A percentile compares a stretch with the other conserved stretches of the same genome.
Evolutionary conservation across 2,888 invertebrate genomes (phyloP).

Genomic region (Meiosimyza platycephala): DNA sequence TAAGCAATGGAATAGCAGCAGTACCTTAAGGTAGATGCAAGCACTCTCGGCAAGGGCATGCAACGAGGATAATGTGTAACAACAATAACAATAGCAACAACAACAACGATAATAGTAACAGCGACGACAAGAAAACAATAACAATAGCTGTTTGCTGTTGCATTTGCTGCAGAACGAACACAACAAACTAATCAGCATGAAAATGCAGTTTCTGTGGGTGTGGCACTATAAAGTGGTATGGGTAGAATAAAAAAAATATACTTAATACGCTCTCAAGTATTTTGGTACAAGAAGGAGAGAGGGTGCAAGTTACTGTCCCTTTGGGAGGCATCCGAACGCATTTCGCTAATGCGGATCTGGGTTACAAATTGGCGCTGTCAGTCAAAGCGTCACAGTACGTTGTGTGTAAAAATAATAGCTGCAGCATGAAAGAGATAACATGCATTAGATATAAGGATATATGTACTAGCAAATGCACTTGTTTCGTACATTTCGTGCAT

Average conservation of each 20-base stretch:
- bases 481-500: background rate
- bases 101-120: background rate
- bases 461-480: background rate
- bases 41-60: constrained; percentile 1
- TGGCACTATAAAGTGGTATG: background rate
- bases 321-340: background rate
- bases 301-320: background rate
- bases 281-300: background rate
- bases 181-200: constrained; percentile 28
- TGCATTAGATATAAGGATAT: too few relatives aligned
- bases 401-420: too few relatives aligned
- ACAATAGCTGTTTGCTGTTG: constrained; percentile 19
- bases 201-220: constrained; percentile 8
- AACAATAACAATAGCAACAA: background rate
- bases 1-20: too few relatives aligned
- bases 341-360: constrained; percentile 22
- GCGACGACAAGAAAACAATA: background rate
- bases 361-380: constrained; percentile 28
- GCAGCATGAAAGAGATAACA: too few relatives aligned
- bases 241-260: background rate
- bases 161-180: constrained; percentile 15
- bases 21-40: background rate
- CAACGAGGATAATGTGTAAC: constrained; percentile 18
- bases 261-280: too few relatives aligned
- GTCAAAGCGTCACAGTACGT: background rate